Conservation (phyloP, 2,888 invertebrate species). For the Noctuana brunneofusca region DNA sequence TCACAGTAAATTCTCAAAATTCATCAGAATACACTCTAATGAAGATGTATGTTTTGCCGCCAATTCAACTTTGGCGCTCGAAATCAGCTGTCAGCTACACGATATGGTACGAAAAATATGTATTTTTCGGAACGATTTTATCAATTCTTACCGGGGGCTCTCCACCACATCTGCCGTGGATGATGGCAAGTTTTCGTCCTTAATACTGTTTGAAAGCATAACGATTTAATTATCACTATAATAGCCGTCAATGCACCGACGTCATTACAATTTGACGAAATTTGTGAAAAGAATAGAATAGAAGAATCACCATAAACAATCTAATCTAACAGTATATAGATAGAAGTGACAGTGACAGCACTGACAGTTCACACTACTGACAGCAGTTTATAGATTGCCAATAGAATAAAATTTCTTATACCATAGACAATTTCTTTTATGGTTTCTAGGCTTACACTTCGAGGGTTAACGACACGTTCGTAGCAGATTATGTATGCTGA, state of each 20-base stretch:
- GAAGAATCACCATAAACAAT: slow-evolving; percentile 17
- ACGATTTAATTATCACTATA: slow-evolving; percentile 35
- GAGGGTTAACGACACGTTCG: too few relatives aligned
- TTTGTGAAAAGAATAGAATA: slow-evolving; percentile 32
- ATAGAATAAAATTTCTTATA: not conserved
- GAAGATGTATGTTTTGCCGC: slow-evolving; percentile 58
- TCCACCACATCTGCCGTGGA: slow-evolving; percentile 53
- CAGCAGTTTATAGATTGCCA: not conserved
- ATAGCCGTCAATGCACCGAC: slow-evolving; percentile 36
- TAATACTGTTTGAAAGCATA: slow-evolving; percentile 59
- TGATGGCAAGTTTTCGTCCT: slow-evolving; percentile 53
- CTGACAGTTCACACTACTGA: too few relatives aligned
- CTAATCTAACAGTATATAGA: slow-evolving; percentile 18
- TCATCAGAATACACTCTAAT: slow-evolving; percentile 23
- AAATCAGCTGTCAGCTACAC: slow-evolving; percentile 75
- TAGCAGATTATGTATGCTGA: too few relatives aligned
- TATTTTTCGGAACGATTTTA: slow-evolving; percentile 39
- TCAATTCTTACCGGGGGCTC: slow-evolving; percentile 63
- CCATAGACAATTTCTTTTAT: not conserved
- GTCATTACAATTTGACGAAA: slow-evolving; percentile 42
- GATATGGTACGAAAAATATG: slow-evolving; percentile 24
- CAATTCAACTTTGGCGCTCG: slow-evolving; percentile 74
- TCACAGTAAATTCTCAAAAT: slow-evolving; percentile 35
- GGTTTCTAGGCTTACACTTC: too few relatives aligned
- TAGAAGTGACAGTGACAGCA: not conserved